Conservation (phyloP, 2,888 invertebrate genomes). For the Drosophila atripex region DNA sequence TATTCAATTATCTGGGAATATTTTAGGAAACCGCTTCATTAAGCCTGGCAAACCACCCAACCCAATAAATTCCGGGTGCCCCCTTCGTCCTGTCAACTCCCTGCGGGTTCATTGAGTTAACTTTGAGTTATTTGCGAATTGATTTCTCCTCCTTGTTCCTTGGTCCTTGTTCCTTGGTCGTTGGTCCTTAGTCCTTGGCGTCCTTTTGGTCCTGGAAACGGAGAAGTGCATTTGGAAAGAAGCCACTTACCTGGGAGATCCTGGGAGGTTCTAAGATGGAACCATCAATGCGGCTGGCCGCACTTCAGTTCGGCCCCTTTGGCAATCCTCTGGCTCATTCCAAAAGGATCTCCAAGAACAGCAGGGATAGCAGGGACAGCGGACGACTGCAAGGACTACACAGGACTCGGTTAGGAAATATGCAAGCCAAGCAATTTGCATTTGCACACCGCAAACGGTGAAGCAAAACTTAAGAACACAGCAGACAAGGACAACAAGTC, state of each 20-base stretch:
- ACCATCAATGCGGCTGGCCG: slow-evolving; percentile 70
- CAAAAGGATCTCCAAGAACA: background rate
- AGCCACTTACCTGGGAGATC: slow-evolving; percentile 33
- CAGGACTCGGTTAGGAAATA: slow-evolving; percentile 42
- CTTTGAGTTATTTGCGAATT: slow-evolving; percentile 45
- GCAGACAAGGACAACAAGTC: slow-evolving; percentile 62
- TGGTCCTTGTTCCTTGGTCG: too few species aligned
- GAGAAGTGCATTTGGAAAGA: slow-evolving; percentile 14
- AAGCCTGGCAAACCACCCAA: slow-evolving; percentile 7
- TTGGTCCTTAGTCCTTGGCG: background rate
- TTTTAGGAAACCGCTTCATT: slow-evolving; percentile 36
- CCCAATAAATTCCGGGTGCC: background rate
- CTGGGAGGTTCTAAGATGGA: slow-evolving; percentile 48
- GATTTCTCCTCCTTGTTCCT: slow-evolving; percentile 20
- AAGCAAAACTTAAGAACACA: slow-evolving; percentile 71
- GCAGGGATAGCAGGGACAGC: background rate
- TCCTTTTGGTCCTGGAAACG: background rate
- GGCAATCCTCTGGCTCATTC: slow-evolving; percentile 1
- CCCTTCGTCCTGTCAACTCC: slow-evolving; percentile 15
- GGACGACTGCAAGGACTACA: background rate
- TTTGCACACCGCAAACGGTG: slow-evolving; percentile 78
- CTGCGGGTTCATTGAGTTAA: slow-evolving; percentile 37
- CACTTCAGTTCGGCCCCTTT: slow-evolving; percentile 57
- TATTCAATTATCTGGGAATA: slow-evolving; percentile 37
- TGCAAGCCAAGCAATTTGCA: slow-evolving; percentile 78